Base-by-base conservation (phyloP, 30 jellyfish, hydroid and myxozoan species). In the Sanderia malayensis region DNA sequence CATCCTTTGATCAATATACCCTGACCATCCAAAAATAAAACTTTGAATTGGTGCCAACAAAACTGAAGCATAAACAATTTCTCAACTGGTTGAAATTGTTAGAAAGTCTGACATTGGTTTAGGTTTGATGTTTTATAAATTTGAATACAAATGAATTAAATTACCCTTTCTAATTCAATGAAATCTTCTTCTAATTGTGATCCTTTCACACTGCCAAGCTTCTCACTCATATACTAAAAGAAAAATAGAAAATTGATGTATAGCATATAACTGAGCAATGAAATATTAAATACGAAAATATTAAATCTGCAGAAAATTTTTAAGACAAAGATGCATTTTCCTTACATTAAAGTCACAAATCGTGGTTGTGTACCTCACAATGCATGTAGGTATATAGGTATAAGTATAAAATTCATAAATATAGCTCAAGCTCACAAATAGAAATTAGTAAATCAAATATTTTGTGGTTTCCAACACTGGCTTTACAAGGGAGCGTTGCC, bases 131-230 rank as follows among this genome's bases (percentile, higher is more conserved):
- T n/a, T n/a, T n/a, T n/a, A n/a, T n/a, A n/a, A n/a, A n/a, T n/a
- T n/a, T n/a, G n/a, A n/a, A n/a, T n/a, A n/a, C 18, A 23, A 44
- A 20, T 34, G 30, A 60, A 19, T 60, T 13, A 41, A 0, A 70
- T 26, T 83, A 90, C 98, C 94, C 72, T 77, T 64, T 90, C 98
- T 34, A 90, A 44, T 21, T 78, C 95, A 68, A 65, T 77, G 57
- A 61, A 90, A 45, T 90, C 98, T 61, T 90, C 98, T 53, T 90
- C 98, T 26, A 90, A 84, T 58, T 90, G 98, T 41, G 98, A 80
- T 1, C 98, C 98, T 69, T 90, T 83, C 46, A 17, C 85, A 46
- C 95, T 95, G 0, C 94, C 95, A 26, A 90, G 86, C 47, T 83
- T 90, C 73, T 90, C 98, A 72, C 96, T 83, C 98, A 90, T 44